Base-by-base conservation (phyloP, 2,797 vertebrate genomes). In the Pantherophis alleghaniensis region DNA sequence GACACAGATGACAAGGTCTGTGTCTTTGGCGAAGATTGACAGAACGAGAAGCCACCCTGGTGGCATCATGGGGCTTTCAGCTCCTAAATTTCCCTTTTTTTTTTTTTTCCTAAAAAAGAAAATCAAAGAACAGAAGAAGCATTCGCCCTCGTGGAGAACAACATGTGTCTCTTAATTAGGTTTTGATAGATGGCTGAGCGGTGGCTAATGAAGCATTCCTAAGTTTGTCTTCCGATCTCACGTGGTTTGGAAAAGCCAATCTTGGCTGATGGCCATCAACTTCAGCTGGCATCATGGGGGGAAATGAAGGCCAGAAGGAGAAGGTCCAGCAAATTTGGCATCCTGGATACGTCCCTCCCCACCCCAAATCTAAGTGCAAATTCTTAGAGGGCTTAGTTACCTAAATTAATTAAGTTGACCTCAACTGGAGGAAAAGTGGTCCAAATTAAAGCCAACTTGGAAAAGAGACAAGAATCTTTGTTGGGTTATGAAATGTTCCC, bases 31-130 rank as follows among this genome's bases (percentile, higher is more conserved):
- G 28, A 59, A 91, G 86, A 93, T 28, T 93, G 92, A 89, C 90
- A 93, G 9, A 93, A 61, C 7, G 9, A 14, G 87, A 55, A 88
- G 53, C 56, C 92, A 59, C 90, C 92, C 90, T 37, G 4, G 5
- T 42, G 56, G 7, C 53, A 47, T 28, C 20, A 37, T 13, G 57
- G 32, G 11, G 12, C n/a, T 20, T 88, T 88, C n/a, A 12, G 2
- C 47, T 55, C 89, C 47, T n/a, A 16, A 47, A 18, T 91, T 56
- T 59, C 53, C 5, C 6, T 7, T 59, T 74, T 87, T 37, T 56
- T 56, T 32, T 28, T 3, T 66, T 37, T 28, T 3, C 22, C 63
- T 2, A 4, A 2, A 22, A 2, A 90, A 69, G 16, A 18, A 7
- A 59, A 7, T 0, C 22, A 59, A 11, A 11, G 22, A n/a, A 79